Evolutionary conservation across 2,113 vertebrate species (phyloP).

Genomic region (Malurus melanocephalus): DNA sequence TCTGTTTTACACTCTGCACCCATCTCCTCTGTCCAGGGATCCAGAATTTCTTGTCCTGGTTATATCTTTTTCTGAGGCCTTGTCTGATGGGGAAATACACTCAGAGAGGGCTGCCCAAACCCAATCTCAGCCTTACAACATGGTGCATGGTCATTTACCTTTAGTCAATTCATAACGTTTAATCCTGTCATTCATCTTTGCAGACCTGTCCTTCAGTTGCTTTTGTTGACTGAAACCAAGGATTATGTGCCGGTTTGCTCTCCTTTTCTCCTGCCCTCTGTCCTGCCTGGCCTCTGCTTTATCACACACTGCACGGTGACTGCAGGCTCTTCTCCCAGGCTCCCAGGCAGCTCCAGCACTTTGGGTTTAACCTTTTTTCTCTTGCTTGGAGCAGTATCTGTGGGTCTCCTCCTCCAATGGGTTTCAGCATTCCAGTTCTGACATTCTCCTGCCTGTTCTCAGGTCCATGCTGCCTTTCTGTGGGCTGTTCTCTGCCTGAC

Average conservation of each 20-base stretch:
- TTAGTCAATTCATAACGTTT: background rate
- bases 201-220: background rate
- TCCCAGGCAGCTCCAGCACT: background rate
- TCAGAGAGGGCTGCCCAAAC: background rate
- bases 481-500: background rate
- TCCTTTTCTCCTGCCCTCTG: background rate
- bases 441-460: background rate
- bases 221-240: slow-evolving; percentile 12
- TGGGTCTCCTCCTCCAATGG: background rate
- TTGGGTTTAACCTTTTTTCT: background rate
- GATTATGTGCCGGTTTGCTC: background rate
- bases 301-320: background rate
- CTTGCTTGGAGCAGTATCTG: background rate
- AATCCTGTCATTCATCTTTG: background rate
- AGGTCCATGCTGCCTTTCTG: background rate
- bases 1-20: background rate
- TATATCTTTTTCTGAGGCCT: background rate
- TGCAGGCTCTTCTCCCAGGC: background rate
- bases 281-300: background rate
- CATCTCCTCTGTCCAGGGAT: background rate
- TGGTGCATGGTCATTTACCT: background rate
- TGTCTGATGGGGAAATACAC: background rate
- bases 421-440: background rate
- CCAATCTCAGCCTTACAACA: background rate
- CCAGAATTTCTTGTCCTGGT: background rate